Evolutionary conservation across 2,797 vertebrate genomes (phyloP).

Genomic region (Taenioides sp.): DNA sequence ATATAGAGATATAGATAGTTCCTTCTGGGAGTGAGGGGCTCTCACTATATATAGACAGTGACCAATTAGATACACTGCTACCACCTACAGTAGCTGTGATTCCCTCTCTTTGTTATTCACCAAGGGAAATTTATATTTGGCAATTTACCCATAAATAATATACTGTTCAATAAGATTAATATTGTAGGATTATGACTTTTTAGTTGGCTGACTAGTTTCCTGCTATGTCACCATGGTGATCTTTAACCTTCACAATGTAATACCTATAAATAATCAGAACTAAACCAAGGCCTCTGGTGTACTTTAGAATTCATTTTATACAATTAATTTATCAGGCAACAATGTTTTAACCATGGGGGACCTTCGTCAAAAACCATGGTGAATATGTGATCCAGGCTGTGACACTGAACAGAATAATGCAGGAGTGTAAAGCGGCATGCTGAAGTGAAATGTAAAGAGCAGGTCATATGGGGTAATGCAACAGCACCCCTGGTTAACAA

Average conservation of each 20-base stretch:
- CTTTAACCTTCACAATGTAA: constrained; percentile 23
- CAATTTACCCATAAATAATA: not conserved
- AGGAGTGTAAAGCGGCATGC: constrained; percentile 24
- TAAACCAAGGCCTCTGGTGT: constrained; percentile 47
- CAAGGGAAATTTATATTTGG: not conserved
- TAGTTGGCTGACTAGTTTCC: constrained; percentile 15
- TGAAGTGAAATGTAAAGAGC: constrained; percentile 31
- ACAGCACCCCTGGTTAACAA: constrained; percentile 15
- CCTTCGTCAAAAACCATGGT: constrained; percentile 4
- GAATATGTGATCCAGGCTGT: constrained; percentile 54
- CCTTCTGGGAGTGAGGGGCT: no score
- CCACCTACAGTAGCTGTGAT: not conserved
- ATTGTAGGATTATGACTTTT: not conserved
- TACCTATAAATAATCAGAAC: constrained; percentile 11
- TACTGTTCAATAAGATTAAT: constrained; percentile 1
- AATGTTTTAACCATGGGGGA: constrained; percentile 35
- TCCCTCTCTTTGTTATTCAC: not conserved
- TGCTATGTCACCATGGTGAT: constrained; percentile 46
- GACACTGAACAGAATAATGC: constrained; percentile 30
- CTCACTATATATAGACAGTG: no score
- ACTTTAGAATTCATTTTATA: constrained; percentile 47
- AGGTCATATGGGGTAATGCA: constrained; percentile 35
- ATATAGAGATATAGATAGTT: no score
- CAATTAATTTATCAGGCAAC: constrained; percentile 46
- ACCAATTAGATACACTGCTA: not conserved